phyloP scores from a whole-genome alignment of 1,140 invertebrate genomes.

The Stegodyphus dumicola region DNA sequence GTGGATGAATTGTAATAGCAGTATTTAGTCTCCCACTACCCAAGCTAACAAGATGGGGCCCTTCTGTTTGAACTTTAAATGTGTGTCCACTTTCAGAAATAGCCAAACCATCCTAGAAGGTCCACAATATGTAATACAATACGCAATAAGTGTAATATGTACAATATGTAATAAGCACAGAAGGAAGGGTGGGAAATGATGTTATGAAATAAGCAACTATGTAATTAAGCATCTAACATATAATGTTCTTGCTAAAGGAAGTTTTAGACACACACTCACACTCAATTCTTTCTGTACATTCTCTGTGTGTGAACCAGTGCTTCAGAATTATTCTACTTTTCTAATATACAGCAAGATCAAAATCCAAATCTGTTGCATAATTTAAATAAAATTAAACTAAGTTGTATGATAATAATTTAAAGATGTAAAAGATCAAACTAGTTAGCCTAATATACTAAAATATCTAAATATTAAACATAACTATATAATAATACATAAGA shows the following conservation, averaged over 20 bases:
- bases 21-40: slow-evolving; percentile 88
- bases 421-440: no score
- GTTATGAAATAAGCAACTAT: background rate
- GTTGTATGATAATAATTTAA: no score
- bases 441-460: no score
- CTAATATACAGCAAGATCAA: no score
- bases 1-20: slow-evolving; percentile 87
- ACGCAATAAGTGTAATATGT: no score
- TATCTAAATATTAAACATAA: no score
- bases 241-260: background rate
- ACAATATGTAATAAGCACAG: background rate
- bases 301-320: no score
- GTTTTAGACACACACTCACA: background rate
- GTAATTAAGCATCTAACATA: background rate
- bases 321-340: no score
- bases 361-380: no score
- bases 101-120: slow-evolving; percentile 48
- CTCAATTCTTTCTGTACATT: no score
- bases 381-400: no score
- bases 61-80: slow-evolving; percentile 83
- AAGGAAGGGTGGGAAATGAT: background rate
- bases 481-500: no score
- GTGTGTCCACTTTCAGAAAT: slow-evolving; percentile 54
- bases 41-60: slow-evolving; percentile 88
- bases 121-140: background rate